Conservation (phyloP, 1,140 invertebrate genomes). For the Saxidomus purpurata region DNA sequence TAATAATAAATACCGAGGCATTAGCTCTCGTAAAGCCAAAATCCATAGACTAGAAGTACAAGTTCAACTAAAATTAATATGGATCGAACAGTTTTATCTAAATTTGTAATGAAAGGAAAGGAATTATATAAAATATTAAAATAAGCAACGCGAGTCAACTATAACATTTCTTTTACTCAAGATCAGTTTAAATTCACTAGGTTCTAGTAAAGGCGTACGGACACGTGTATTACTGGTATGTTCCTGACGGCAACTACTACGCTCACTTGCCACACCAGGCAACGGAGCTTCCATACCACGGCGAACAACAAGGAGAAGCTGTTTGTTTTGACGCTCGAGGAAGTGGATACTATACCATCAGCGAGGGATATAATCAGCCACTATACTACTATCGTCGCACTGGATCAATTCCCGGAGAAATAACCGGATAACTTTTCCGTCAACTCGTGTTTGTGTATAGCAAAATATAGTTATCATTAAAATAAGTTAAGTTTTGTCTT, state of each 20-base stretch:
- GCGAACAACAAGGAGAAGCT: slow-evolving; percentile 68
- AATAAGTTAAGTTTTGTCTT: too few relatives aligned
- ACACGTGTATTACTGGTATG: slow-evolving; percentile 69
- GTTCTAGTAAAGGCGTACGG: slow-evolving; percentile 73
- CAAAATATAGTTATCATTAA: too few relatives aligned
- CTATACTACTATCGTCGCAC: slow-evolving; percentile 67
- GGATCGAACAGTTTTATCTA: too few relatives aligned
- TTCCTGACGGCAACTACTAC: slow-evolving; percentile 68
- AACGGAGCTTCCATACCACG: slow-evolving; percentile 63
- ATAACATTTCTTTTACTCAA: too few relatives aligned
- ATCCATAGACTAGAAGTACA: too few relatives aligned
- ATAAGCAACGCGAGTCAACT: too few relatives aligned
- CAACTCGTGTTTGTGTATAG: too few relatives aligned
- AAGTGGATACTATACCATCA: slow-evolving; percentile 75
- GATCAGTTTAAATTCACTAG: slow-evolving; percentile 5
- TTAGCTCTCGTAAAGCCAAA: too few relatives aligned
- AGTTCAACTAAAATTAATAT: too few relatives aligned
- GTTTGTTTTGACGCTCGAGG: slow-evolving; percentile 70
- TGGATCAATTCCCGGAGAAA: not conserved
- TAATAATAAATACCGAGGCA: too few relatives aligned
- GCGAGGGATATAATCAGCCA: slow-evolving; percentile 69
- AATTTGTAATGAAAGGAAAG: too few relatives aligned
- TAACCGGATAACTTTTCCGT: not conserved
- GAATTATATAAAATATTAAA: too few relatives aligned
- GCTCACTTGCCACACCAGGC: slow-evolving; percentile 52